These are phyloP conservation scores for Pluvianellus socialis DNA, from an alignment of 2,113 vertebrate genomes.

Conservation along the genomic window DNA sequence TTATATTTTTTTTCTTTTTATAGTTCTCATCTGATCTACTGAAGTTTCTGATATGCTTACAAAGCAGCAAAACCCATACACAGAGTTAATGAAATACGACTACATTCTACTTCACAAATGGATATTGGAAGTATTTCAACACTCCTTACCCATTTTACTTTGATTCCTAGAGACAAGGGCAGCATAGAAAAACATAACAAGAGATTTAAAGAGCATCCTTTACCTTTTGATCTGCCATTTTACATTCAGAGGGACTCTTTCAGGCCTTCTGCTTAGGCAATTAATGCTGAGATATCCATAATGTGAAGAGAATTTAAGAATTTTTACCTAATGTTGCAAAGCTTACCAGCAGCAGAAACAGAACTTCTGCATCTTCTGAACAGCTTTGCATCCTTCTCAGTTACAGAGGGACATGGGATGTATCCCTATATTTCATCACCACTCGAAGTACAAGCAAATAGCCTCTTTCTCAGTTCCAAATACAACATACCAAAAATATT, in stretches of 20 bases:
- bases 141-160: not conserved
- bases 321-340: not conserved
- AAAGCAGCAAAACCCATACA: not conserved
- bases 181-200: not conserved
- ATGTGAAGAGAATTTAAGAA: not conserved
- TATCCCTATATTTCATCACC: not conserved
- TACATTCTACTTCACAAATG: not conserved
- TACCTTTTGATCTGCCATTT: not conserved
- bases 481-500: not conserved
- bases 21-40: not conserved
- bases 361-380: not conserved
- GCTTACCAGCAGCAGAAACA: not conserved
- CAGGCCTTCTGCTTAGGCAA: not conserved
- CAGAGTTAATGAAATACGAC: not conserved
- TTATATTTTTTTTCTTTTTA: not conserved
- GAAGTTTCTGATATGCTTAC: not conserved
- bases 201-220: not conserved
- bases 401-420: not conserved
- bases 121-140: not conserved
- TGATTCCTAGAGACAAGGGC: not conserved
- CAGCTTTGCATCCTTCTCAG: not conserved
- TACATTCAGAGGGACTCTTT: not conserved
- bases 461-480: not conserved
- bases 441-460: not conserved
- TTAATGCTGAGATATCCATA: not conserved